Base-by-base conservation (phyloP, 1,140 invertebrate genomes). In the Homalodisca vitripennis region DNA sequence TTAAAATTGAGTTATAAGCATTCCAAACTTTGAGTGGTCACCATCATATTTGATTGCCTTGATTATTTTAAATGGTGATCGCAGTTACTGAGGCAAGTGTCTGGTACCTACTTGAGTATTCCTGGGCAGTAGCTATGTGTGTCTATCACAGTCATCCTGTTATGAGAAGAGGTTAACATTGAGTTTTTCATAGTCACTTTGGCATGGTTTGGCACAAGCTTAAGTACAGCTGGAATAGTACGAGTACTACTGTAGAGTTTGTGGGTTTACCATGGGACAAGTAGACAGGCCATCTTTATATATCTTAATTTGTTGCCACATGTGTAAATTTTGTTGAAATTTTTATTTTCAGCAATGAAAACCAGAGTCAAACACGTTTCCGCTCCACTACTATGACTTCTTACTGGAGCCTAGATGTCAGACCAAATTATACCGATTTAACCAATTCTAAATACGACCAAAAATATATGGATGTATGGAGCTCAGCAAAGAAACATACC, bases 331-430 rank as follows among this genome's bases (percentile, higher is more conserved):
- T 41, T 41, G 34, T 10, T 41, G 34, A n/a, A n/a, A n/a, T n/a
- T 41, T 41, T 10, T 41, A 17, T 60, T 60, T 13, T 22, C 26
- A 60, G 55, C 55, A 60, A 29, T 30, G 55, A 60, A n/a, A 60
- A 60, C 27, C 24, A 27, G 26, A 13, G 24, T 26, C 55, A 60
- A n/a, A 60, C 14, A 6, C 22, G 55, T 2, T 60, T 60, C 55
- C 6, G 48, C 22, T 60, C 55, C 14, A 60, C 55, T 12, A 60
- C 55, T 12, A 60, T 60, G 55, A 60, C 55, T n/a, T 60, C 55
- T 1, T 60, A 60, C 26, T 60, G 55, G 55, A 60, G 22, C 6
- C n/a, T 60, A 10, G 55, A 60, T n/a, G 55, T 30, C 2, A 60
- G 55, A 60, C 55, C 55, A 26, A 60, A 60, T 24, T 14, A 10